phyloP scores from a whole-genome alignment of 1,140 invertebrate genomes.

The Phymastichus coffea region DNA sequence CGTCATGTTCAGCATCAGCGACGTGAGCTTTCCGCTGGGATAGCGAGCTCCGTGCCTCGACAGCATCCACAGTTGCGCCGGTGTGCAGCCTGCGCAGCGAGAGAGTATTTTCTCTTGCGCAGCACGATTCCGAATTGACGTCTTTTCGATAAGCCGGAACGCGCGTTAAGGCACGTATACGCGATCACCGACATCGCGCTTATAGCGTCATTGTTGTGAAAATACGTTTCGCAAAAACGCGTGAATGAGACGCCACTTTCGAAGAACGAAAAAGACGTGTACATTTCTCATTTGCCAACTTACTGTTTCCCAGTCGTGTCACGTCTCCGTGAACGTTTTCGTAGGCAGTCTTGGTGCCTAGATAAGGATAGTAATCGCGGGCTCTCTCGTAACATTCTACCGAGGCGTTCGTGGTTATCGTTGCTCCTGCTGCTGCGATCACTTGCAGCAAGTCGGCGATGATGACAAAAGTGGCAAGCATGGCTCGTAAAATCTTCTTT shows the following conservation, averaged over 20 bases:
- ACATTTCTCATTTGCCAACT: neutral
- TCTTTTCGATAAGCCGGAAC: no score
- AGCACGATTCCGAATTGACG: neutral
- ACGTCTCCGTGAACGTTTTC: slow-evolving; percentile 48
- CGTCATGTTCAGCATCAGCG: no score
- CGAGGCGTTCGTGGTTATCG: slow-evolving; percentile 34
- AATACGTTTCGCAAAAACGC: no score
- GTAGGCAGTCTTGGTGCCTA: slow-evolving; percentile 55
- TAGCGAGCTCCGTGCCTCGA: slow-evolving; percentile 47
- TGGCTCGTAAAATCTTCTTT: no score
- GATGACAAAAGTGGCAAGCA: no score
- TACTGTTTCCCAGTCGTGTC: slow-evolving; percentile 40
- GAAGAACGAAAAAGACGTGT: neutral
- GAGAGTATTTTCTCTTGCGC: no score
- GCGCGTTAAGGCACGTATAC: no score
- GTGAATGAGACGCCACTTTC: neutral
- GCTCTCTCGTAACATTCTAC: slow-evolving; percentile 51
- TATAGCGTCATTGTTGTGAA: neutral
- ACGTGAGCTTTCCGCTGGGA: slow-evolving; percentile 33
- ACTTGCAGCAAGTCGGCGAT: no score
- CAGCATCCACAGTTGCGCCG: slow-evolving; percentile 46
- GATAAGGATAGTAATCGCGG: slow-evolving; percentile 51
- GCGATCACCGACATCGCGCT: no score
- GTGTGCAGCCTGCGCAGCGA: slow-evolving; percentile 21
- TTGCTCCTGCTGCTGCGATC: no score